Base-by-base conservation (phyloP, 2,888 invertebrate species). In the Ectemnius lituratus region DNA sequence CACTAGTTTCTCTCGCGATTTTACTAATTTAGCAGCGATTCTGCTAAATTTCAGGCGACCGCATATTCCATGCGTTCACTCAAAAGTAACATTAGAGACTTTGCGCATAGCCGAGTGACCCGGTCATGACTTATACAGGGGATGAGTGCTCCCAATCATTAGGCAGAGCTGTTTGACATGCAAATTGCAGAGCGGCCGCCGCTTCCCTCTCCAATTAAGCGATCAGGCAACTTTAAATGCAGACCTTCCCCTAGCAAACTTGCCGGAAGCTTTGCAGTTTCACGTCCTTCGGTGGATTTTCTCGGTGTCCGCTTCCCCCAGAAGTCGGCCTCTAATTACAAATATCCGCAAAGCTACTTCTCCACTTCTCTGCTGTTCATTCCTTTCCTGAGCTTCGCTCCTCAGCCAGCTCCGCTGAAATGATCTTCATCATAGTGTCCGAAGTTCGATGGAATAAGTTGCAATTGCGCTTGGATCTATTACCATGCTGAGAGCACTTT, bases 271-370 rank as follows among this genome's bases (percentile, higher is more conserved):
- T 61, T 73, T 76, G 68, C 62, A 76, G 71, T 70, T 71, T 59
- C 46, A 71, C 62, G 66, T 60, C 61, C 45, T 16, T 23, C 20
- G 62, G 37, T 66, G 61, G 66, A 74, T 73, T 63, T 63, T 60
- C 62, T 66, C 62, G 2, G n/a, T 52, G 49, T 27, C 56, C 56
- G 59, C 58, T 63, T 49, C 46, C 56, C 62, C 46, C 57, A 65
- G 63, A 77, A 77, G 68, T 77, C 65, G 68, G 65, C 67, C 72
- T 77, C 69, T 73, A 77, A 77, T 77, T 77, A 77, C 67, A 49
- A 56, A 46, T 37, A 67, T 28, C 57, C 62, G 8, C 37, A 6
- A 11, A 11, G 37, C 37, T 6, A 37, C 37, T 37, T 37, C 37
- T 11, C 37, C 37, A 37, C 47, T 46, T 56, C 27, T 20, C 46